Evolutionary conservation across 2,888 invertebrate genomes (phyloP), one percentile per base, ranked within the genome.

Genomic region (Eurytoma californica): DNA sequence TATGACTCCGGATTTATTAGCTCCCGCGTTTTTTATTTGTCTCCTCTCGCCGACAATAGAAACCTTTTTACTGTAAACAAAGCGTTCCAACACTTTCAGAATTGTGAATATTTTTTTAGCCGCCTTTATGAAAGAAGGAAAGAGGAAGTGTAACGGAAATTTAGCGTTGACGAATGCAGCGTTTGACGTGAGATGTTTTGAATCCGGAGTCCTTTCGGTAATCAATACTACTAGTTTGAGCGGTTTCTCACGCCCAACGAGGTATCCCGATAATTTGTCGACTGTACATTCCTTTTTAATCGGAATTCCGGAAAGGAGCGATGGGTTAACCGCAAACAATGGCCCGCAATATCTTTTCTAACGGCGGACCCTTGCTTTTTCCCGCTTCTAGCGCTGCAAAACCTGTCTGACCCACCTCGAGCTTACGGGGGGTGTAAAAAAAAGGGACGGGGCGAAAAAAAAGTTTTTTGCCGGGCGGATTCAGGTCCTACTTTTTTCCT

Each of bases 271-370:
- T 84, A 85, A 86, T 86, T 85, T 82, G 76, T 67, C 82, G 70
- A 80, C 72, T 65, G 57, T 18, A 67, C 76, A 47, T 77, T 70
- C 61, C 57, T 83, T 85, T 86, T 84, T 82, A 80, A 86, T 84
- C 83, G 86, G 82, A 83, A 81, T 83, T 73, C 79, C 81, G 82
- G 82, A 77, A 84, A 85, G 83, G 83, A 74, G 81, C 83, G 84
- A 86, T 82, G 88, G 88, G 88, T 88, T 88, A 88, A 88, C 89
- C 89, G 86, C 89, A 88, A 84, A 89, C 88, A 89, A 89, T 88
- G 14, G 24, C 53, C 53, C 7, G 65, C 58, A 12, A 63, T 73
- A 73, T 80, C 83, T 82, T 81, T 82, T 77, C 76, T 77, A 74
- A 20, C 30, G 60, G 39, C 66, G 73, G 63, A 72, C 77, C 78